A percentile compares a stretch with the other conserved stretches of the same genome.
Conservation (phyloP, 2,113 vertebrate genomes). For the Halichoerus grypus region DNA sequence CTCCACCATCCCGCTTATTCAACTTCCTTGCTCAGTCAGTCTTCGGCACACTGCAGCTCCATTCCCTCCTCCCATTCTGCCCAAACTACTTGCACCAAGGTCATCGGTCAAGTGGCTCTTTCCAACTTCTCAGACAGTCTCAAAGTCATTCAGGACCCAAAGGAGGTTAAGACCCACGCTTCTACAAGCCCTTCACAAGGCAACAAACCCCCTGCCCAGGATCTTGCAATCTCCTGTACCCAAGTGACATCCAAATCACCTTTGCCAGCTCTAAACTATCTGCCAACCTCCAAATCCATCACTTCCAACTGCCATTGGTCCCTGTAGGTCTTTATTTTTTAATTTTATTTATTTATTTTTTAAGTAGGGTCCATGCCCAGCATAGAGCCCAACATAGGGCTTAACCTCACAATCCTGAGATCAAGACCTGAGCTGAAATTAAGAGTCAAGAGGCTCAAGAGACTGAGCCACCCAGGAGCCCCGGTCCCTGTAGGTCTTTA, state of each 20-base stretch:
- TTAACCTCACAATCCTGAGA: neutral
- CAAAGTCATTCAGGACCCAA: neutral
- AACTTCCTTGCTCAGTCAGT: neutral
- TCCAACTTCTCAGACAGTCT: neutral
- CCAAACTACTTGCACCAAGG: conserved; percentile 4
- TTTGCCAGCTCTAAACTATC: neutral
- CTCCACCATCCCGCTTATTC: neutral
- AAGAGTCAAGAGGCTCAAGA: neutral
- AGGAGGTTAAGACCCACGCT: neutral
- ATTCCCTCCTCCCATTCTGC: conserved; percentile 7
- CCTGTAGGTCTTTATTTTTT: neutral
- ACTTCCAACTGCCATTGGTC: neutral
- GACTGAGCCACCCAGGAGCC: neutral
- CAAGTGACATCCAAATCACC: neutral
- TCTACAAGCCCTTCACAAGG: neutral
- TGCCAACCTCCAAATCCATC: conserved; percentile 30
- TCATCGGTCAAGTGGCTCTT: conserved; percentile 59
- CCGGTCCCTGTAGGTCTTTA: neutral
- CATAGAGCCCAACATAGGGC: neutral
- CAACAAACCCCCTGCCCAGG: neutral
- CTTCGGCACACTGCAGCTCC: neutral
- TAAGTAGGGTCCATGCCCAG: neutral
- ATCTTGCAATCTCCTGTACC: neutral
- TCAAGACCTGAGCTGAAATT: neutral
- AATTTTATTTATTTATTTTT: neutral